Evolutionary conservation across 2,888 invertebrate species (phyloP).

Genomic region (Bombylius discolor): DNA sequence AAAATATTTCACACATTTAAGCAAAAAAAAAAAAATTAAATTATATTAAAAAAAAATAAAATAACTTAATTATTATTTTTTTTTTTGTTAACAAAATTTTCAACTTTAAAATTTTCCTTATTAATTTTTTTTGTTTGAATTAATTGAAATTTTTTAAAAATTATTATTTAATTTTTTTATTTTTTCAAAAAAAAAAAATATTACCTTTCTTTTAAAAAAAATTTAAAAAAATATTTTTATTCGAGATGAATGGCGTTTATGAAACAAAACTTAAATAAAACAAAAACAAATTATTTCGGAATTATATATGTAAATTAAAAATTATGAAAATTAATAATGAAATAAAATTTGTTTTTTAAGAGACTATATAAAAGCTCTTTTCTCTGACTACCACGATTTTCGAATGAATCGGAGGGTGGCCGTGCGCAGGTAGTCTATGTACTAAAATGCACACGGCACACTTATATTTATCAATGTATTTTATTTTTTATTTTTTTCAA

Average conservation of each 20-base stretch:
- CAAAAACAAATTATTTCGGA: not conserved
- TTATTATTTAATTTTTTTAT: too few relatives aligned
- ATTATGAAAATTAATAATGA: slow-evolving; percentile 1
- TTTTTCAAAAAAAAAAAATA: too few relatives aligned
- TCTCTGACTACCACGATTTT: slow-evolving; percentile 47
- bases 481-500: not conserved
- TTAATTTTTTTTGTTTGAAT: too few relatives aligned
- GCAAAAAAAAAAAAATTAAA: too few relatives aligned
- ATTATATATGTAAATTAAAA: slow-evolving; percentile 5
- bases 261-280: not conserved
- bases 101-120: too few relatives aligned
- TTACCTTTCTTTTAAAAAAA: not conserved
- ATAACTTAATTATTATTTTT: too few relatives aligned
- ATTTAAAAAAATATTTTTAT: not conserved
- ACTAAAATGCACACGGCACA: slow-evolving; percentile 48
- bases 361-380: slow-evolving; percentile 30
- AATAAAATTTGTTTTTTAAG: slow-evolving; percentile 2
- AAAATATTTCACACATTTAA: too few relatives aligned
- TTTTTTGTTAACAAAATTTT: too few relatives aligned
- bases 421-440: slow-evolving; percentile 45
- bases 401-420: slow-evolving; percentile 43
- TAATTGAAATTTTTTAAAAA: too few relatives aligned
- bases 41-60: too few relatives aligned
- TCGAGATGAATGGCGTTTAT: not conserved
- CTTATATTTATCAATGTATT: not conserved